Percentiles rank a stretch among this genome's conserved stretches.
Evolutionary conservation across 2,888 invertebrate species (phyloP).

Genomic region (Acanthosepion esculentum): DNA sequence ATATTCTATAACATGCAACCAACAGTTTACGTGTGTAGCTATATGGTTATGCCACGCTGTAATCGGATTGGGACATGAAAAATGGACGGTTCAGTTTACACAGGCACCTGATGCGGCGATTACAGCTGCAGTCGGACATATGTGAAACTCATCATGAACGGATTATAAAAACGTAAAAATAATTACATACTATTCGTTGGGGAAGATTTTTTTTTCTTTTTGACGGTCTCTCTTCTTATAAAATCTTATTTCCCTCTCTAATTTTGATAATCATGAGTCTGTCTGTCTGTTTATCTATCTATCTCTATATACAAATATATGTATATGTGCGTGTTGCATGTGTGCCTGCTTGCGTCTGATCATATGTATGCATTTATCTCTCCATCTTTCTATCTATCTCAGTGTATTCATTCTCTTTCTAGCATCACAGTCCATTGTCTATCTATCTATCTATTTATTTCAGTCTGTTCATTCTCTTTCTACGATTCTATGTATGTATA

Average conservation of each 20-base stretch:
- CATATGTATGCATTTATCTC: no score
- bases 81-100: background rate
- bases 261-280: background rate
- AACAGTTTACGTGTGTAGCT: background rate
- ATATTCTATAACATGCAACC: background rate
- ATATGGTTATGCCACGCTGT: background rate
- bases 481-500: no score
- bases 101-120: background rate
- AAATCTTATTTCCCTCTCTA: background rate
- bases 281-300: no score
- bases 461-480: no score
- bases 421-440: no score
- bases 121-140: background rate
- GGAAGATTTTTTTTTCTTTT: background rate
- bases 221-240: background rate
- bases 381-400: no score
- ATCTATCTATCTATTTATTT: no score
- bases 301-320: no score
- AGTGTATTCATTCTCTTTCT: no score
- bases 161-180: background rate
- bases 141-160: background rate
- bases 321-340: no score
- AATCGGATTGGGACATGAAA: background rate
- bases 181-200: background rate
- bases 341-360: no score